Evolutionary conservation across 2,797 vertebrate species (phyloP), one percentile per base, ranked within the genome.

Genomic region (Cheirogaleus major): DNA sequence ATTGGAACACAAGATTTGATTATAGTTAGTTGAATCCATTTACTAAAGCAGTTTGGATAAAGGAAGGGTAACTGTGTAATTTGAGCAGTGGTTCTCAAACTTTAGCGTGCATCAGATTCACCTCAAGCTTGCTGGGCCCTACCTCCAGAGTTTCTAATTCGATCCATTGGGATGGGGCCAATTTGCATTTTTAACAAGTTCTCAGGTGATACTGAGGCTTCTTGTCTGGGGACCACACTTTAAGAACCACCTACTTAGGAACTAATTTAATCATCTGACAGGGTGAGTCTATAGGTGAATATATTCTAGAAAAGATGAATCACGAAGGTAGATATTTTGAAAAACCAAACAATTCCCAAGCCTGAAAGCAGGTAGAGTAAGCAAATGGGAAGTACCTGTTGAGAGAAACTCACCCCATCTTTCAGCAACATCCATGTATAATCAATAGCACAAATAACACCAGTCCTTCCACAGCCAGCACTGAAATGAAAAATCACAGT

Each of bases 401-500:
- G 72, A 89, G 81, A 94, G 79, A 95, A 57, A 96, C 98, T 99
- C 97, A 99, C 99, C 97, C 99, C 98, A 0, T 99, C 99, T 98
- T 99, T 99, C 67, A 99, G 98, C 95, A 99, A 98, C 98, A 99
- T 99, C 99, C 99, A 99, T 0, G 99, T 99, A 79, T 99, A 99
- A 98, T 99, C 99, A 8, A 99, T 99, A 80, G 98, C 99, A 85
- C 99, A 99, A 94, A 99, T 98, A 50, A 98, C 99, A 25, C 99
- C 99, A 0, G 99, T 99, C 93, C 99, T 99, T 76, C 99, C 99
- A 6, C 99, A 99, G 97, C 99, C 99, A 30, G 99, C 99, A 95
- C 99, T 99, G 94, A 98, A 98, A 98, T 0, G 41, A 98, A 95
- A 97, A 96, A 97, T 25, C 85, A 95, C 67, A 82, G 70, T 7